Conservation (phyloP, 2,797 vertebrate species). For the Urocyon cinereoargenteus region DNA sequence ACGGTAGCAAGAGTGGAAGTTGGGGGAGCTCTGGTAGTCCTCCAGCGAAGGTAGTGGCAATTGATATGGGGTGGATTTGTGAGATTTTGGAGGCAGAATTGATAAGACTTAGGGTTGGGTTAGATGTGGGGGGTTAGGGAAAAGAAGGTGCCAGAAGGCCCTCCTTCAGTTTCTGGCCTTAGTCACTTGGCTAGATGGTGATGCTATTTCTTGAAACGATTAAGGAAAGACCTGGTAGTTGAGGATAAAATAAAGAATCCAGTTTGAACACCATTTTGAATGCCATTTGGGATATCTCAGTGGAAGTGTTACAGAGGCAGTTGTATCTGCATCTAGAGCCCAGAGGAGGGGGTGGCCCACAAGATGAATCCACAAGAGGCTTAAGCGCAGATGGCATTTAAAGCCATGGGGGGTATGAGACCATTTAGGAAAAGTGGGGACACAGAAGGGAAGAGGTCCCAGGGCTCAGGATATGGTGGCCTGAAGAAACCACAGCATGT, state of each 20-base stretch:
- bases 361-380: neutral
- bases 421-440: neutral
- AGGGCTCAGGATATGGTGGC: neutral
- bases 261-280: neutral
- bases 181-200: neutral
- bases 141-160: neutral
- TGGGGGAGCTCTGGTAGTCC: neutral
- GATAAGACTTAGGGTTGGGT: neutral
- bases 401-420: neutral
- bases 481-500: neutral
- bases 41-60: neutral
- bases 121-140: neutral
- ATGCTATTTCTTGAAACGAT: neutral
- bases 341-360: neutral
- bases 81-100: neutral
- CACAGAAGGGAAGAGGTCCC: neutral
- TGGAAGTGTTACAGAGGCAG: neutral
- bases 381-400: neutral
- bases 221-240: neutral
- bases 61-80: neutral
- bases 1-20: neutral
- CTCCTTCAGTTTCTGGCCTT: neutral
- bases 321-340: neutral
- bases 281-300: neutral
- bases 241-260: neutral